phyloP scores from a whole-genome alignment of 2,888 invertebrate genomes.

The Phalera bucephala region DNA sequence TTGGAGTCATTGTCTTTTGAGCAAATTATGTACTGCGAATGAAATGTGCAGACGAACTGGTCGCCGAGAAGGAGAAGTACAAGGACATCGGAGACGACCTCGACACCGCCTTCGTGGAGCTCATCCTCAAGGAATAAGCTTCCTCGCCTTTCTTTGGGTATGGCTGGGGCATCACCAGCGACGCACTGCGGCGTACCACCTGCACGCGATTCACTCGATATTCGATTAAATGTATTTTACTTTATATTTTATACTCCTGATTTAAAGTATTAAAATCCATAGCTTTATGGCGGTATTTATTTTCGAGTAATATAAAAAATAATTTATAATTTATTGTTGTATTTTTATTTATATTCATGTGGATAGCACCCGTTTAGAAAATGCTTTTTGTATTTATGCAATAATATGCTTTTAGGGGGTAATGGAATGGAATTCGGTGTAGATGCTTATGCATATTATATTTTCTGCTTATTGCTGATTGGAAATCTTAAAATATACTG shows the following conservation, averaged over 20 bases:
- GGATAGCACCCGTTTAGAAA: constrained; percentile 3
- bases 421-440: not conserved
- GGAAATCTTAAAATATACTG: too few species aligned
- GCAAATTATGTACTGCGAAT: constrained; percentile 27
- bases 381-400: constrained; percentile 1
- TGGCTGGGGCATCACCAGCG: constrained; percentile 20
- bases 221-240: constrained; percentile 65
- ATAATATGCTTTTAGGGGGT: not conserved
- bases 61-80: constrained; percentile 99
- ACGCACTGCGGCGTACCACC: constrained; percentile 28
- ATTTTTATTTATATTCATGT: constrained; percentile 42
- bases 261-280: constrained; percentile 75
- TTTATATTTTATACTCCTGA: constrained; percentile 77
- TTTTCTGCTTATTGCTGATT: not conserved
- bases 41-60: constrained; percentile 91
- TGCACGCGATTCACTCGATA: constrained; percentile 62
- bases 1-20: constrained; percentile 10
- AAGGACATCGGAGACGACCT: constrained; percentile 99
- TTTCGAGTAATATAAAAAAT: constrained; percentile 76
- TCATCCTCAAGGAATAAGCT: constrained; percentile 88
- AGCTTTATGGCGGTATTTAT: constrained; percentile 80
- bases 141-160: constrained; percentile 17
- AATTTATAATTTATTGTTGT: constrained; percentile 70
- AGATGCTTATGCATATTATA: not conserved
- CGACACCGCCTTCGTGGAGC: constrained; percentile 99